Percentiles rank a stretch among this genome's conserved stretches.
Conservation (phyloP, 2,113 vertebrate species). For the Scophthalmus maximus region DNA sequence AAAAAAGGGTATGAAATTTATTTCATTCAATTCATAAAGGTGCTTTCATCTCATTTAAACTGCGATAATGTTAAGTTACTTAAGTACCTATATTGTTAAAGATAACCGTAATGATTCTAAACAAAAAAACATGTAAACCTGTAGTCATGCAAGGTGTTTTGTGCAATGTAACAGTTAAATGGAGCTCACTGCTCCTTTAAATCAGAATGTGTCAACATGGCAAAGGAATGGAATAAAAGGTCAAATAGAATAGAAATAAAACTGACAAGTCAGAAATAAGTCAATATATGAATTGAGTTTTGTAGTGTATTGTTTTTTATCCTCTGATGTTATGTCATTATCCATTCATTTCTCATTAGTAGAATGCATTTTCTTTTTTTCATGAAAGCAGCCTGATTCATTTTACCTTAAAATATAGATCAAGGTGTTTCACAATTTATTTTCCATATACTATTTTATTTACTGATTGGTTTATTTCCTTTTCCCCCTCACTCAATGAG, state of each 20-base stretch:
- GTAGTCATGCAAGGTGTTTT: too few species aligned
- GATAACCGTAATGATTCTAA: background rate
- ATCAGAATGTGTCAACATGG: background rate
- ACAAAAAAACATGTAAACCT: too few species aligned
- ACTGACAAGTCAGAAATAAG: background rate
- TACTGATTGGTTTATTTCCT: background rate
- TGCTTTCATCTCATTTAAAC: background rate
- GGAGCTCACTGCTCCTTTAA: background rate
- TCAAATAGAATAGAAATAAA: background rate
- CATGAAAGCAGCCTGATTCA: too few species aligned
- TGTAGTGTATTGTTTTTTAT: background rate
- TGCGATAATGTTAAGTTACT: background rate
- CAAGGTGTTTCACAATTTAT: too few species aligned
- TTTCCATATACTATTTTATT: background rate
- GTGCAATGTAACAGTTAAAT: too few species aligned
- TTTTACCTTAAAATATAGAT: too few species aligned
- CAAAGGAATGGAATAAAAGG: background rate
- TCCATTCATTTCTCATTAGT: background rate
- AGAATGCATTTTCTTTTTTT: background rate
- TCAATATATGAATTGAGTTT: background rate
- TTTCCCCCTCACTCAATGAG: background rate
- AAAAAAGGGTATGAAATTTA: conserved; percentile 84
- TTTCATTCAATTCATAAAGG: background rate
- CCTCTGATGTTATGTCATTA: background rate
- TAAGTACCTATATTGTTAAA: too few species aligned